Conservation (phyloP, 2,113 vertebrate species). For the Raphicerus campestris region DNA sequence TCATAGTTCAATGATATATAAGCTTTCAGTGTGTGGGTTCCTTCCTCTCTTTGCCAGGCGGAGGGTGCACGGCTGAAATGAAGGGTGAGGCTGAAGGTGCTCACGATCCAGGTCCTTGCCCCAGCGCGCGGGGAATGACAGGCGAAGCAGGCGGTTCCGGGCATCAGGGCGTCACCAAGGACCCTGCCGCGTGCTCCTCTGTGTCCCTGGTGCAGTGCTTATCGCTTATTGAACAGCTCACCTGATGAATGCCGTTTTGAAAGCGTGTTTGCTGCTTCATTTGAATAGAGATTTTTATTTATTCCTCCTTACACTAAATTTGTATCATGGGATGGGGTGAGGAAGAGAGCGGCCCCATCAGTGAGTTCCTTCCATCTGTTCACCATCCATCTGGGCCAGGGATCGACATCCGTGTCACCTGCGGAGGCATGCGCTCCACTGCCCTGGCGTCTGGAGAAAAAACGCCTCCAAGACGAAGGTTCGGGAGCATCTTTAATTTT, state of each 20-base stretch:
- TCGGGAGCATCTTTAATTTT: neutral
- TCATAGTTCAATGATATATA: neutral
- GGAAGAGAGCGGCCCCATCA: neutral
- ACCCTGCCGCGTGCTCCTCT: rapidly evolving
- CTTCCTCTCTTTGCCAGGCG: neutral
- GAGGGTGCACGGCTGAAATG: no score
- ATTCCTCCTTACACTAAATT: neutral
- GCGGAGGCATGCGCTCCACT: constrained; percentile 35
- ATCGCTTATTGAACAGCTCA: neutral
- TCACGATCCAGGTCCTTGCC: neutral
- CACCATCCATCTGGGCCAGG: neutral
- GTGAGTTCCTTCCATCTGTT: neutral
- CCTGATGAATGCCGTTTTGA: neutral
- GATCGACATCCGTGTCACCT: neutral
- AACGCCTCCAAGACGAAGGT: constrained; percentile 16
- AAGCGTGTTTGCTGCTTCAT: neutral
- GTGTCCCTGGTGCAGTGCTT: rapidly evolving
- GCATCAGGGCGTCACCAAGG: rapidly evolving
- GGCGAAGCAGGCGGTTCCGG: neutral
- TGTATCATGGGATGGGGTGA: neutral
- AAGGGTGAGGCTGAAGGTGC: no score
- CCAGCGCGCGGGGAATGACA: rapidly evolving
- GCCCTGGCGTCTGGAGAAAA: constrained; percentile 52
- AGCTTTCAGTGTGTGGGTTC: neutral
- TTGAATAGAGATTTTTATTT: neutral